phyloP scores from a whole-genome alignment of 2,797 vertebrate genomes.

The Brachyrhaphis roseni region DNA sequence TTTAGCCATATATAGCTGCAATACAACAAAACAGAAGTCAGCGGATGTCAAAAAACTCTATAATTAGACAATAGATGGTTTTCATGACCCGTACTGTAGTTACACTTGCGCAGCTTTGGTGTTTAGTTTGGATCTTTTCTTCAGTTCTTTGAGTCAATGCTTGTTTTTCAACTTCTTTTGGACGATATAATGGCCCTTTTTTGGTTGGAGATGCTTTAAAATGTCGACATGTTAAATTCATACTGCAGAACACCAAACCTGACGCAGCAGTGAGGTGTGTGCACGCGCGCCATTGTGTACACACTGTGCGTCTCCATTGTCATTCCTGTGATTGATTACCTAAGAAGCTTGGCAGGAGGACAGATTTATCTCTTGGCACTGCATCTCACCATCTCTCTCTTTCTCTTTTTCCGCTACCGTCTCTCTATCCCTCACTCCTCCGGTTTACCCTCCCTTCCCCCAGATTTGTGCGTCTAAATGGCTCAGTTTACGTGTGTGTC shows the following conservation, averaged over 20 bases:
- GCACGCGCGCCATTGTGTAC: constrained; percentile 20
- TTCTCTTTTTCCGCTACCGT: constrained; percentile 4
- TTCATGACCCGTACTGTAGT: not conserved
- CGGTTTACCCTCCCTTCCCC: constrained; percentile 7
- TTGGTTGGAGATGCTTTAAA: constrained; percentile 20
- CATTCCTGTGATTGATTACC: constrained; percentile 85
- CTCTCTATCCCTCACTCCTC: constrained; percentile 13
- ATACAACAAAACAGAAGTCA: not conserved
- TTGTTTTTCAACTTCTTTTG: constrained; percentile 1
- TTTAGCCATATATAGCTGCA: not conserved
- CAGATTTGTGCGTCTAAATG: constrained; percentile 56
- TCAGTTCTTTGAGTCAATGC: constrained; percentile 6
- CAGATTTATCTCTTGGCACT: constrained; percentile 80
- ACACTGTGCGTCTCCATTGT: constrained; percentile 67
- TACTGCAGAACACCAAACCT: constrained; percentile 34
- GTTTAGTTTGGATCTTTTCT: not conserved
- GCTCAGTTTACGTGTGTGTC: constrained; percentile 70
- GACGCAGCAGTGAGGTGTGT: constrained; percentile 35
- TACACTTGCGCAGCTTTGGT: not conserved
- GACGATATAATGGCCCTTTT: not conserved
- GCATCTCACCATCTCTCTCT: constrained; percentile 25
- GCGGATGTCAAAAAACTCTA: not conserved
- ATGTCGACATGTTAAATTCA: constrained; percentile 19
- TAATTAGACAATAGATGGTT: not conserved
- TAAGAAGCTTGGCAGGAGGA: constrained; percentile 77